Evolutionary conservation across 2,888 invertebrate species (phyloP).

Genomic region (Volucella inflata): DNA sequence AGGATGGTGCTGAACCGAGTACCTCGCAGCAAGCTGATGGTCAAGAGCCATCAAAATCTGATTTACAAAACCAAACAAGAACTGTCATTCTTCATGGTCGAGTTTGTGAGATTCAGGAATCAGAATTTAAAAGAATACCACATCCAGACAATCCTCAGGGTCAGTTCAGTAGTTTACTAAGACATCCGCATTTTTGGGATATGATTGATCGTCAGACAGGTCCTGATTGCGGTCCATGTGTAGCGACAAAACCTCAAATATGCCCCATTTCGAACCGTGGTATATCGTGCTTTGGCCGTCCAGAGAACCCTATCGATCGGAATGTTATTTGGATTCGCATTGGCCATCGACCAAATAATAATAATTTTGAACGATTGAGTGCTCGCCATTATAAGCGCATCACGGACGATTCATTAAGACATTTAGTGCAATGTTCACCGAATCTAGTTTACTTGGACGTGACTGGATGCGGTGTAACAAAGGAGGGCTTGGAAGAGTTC

Average conservation of each 20-base stretch:
- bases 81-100: slow-evolving; percentile 46
- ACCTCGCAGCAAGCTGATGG: slow-evolving; percentile 14
- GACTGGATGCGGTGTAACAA: slow-evolving; percentile 87
- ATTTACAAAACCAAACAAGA: slow-evolving; percentile 40
- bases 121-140: slow-evolving; percentile 41
- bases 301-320: slow-evolving; percentile 80
- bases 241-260: slow-evolving; percentile 35
- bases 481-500: slow-evolving; percentile 86
- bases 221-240: slow-evolving; percentile 25
- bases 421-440: slow-evolving; percentile 87
- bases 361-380: slow-evolving; percentile 84
- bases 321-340: slow-evolving; percentile 83
- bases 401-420: slow-evolving; percentile 86
- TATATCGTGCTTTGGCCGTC: slow-evolving; percentile 82
- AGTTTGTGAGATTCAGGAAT: slow-evolving; percentile 35
- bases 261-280: slow-evolving; percentile 82
- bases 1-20: slow-evolving; percentile 21
- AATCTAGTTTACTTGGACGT: slow-evolving; percentile 87
- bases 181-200: slow-evolving; percentile 81
- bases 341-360: slow-evolving; percentile 82
- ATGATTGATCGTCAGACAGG: slow-evolving; percentile 78
- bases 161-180: slow-evolving; percentile 79
- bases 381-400: slow-evolving; percentile 87
- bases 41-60: slow-evolving; percentile 17
- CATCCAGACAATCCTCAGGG: slow-evolving; percentile 66